A percentile compares a stretch with the other conserved stretches of the same genome.
These are phyloP conservation scores for Thinocorus orbignyianus DNA, from an alignment of 2,113 vertebrate genomes.

Conservation along the genomic window DNA sequence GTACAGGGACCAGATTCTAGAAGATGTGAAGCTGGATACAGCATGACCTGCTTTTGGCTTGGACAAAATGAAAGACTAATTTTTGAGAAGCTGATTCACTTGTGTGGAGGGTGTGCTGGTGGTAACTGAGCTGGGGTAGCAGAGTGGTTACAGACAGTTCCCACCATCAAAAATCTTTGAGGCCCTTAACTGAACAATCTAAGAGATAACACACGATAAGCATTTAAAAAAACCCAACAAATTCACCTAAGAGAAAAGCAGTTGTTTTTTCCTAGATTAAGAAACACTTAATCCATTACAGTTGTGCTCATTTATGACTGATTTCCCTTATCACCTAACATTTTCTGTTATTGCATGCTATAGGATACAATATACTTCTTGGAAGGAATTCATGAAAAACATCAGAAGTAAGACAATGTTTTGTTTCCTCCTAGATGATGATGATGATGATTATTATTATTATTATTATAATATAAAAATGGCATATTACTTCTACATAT, in stretches of 20 bases:
- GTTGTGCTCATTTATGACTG: not conserved
- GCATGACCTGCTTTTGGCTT: not conserved
- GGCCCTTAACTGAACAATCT: too few species aligned
- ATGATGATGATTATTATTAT: too few species aligned
- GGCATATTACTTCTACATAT: not conserved
- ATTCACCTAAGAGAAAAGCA: not conserved
- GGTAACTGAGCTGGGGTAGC: not conserved
- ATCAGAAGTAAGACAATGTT: constrained; percentile 77
- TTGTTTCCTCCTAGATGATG: not conserved
- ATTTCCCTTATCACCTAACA: not conserved
- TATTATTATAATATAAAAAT: not conserved
- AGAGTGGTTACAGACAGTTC: too few species aligned
- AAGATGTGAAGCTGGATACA: not conserved
- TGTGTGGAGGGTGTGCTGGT: not conserved
- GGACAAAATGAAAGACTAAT: not conserved
- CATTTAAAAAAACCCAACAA: not conserved
- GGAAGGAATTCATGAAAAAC: constrained; percentile 83
- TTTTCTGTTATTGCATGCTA: constrained; percentile 24
- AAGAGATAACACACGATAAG: not conserved
- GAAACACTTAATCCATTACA: not conserved
- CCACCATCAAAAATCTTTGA: too few species aligned
- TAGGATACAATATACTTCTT: constrained; percentile 93
- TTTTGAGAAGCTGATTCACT: not conserved
- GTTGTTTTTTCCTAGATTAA: not conserved
- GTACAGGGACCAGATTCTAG: not conserved